Base-by-base conservation (phyloP, 2,113 vertebrate species). In the Callipepla californica region DNA sequence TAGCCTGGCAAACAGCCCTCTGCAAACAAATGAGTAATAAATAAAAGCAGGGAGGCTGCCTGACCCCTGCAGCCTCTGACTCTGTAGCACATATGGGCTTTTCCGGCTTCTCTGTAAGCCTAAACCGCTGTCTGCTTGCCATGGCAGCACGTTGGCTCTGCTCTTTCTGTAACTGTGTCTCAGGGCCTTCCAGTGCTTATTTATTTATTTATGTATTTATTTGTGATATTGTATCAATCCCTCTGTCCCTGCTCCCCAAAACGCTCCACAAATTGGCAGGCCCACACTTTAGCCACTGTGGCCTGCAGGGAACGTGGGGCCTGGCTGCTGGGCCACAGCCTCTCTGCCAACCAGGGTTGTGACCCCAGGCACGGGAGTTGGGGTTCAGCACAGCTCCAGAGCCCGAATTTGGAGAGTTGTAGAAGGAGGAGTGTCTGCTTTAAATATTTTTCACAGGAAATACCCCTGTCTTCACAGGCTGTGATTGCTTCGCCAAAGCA, bases 1-100 rank as follows among this genome's bases (percentile, higher is more conserved):
- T 91, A 76, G 68, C 55, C 80, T 93, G 87, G 86, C 85, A 11
- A 67, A 77, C 65, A 85, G 73, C 85, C 85, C 48, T 3, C 81
- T 92, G 72, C 93, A 94, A 92, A 80, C 55, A 85, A 89, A 50
- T 79, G 89, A 50, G 51, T 79, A 91, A 91, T 85, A 94, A 95
- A 91, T 93, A 90, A 80, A 93, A 92, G 47, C 65, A 77, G 26
- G 25, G 85, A 91, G 44, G 85, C 72, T 3, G 3, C 68, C 1
- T 28, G 89, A 90, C 72, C 83, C 70, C 77, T 84, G 63, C 75
- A 73, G 80, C 74, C 76, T 91, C 78, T 89, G 81, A 89, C 50
- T 89, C 68, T 22, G 4, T 69, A 80, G 81, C 68, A 65, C 66
- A 77, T 85, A 85, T 55, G 72, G 84, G 36, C 59, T 86, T 86